Percentiles rank a stretch among this genome's conserved stretches.
phyloP scores from a whole-genome alignment of 1,140 invertebrate species.

The Drosophila pectinifera region DNA sequence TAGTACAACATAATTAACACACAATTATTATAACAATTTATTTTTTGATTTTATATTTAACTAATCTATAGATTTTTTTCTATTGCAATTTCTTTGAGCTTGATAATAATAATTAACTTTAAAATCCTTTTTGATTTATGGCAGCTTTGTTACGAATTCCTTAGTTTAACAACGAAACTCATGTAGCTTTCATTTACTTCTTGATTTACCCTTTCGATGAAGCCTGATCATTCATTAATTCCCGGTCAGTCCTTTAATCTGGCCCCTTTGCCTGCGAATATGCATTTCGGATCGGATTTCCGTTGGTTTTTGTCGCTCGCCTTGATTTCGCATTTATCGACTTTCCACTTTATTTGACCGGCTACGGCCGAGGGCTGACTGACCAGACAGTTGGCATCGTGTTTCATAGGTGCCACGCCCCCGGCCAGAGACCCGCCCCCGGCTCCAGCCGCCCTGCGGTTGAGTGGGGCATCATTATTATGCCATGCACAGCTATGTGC shows the following conservation, averaged over 20 bases:
- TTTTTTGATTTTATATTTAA: no score
- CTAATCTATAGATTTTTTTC: no score
- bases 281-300: slow-evolving; percentile 70
- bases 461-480: slow-evolving; percentile 73
- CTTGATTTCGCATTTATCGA: slow-evolving; percentile 57
- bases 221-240: slow-evolving; percentile 6
- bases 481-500: slow-evolving; percentile 81
- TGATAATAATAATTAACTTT: no score
- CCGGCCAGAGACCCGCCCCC: not conserved
- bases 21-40: no score
- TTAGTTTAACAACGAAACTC: no score
- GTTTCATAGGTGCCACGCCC: slow-evolving; percentile 49
- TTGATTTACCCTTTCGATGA: not conserved
- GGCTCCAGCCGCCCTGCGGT: slow-evolving; percentile 28
- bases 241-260: not conserved
- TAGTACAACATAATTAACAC: no score
- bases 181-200: not conserved
- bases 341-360: slow-evolving; percentile 59
- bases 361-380: slow-evolving; percentile 30
- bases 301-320: slow-evolving; percentile 41
- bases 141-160: not conserved
- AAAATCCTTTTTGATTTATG: not conserved
- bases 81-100: no score
- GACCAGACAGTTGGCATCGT: slow-evolving; percentile 39
- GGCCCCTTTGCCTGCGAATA: slow-evolving; percentile 22